Evolutionary conservation across 2,113 vertebrate species (phyloP).

Genomic region (Centropus bengalensis): DNA sequence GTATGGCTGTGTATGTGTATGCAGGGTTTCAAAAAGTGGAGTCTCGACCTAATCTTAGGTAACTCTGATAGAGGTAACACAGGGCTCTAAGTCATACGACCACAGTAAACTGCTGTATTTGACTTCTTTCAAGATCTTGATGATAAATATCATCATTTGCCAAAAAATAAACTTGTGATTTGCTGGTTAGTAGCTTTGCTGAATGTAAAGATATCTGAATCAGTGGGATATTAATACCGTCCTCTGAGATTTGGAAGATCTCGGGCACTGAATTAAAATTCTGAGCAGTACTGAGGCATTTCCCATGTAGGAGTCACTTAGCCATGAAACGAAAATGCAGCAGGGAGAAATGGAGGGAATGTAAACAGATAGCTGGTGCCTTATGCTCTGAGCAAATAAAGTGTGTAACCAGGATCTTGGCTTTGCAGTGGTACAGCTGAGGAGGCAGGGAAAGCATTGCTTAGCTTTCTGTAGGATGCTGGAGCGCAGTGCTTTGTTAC

Average conservation of each 20-base stretch:
- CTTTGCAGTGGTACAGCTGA: constrained; percentile 3
- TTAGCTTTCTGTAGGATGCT: neutral
- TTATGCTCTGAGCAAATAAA: constrained; percentile 18
- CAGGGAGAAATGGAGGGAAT: neutral
- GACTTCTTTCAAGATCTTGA: neutral
- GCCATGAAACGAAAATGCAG: neutral
- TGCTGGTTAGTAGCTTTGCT: neutral
- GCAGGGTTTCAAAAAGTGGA: neutral
- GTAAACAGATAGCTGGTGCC: neutral
- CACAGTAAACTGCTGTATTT: neutral
- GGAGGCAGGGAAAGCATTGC: neutral
- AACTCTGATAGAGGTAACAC: neutral
- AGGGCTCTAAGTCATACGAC: neutral
- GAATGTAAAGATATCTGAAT: neutral
- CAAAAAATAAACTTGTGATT: neutral
- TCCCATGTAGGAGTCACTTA: neutral
- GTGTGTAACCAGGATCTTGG: neutral
- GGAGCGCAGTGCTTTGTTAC: constrained; percentile 1
- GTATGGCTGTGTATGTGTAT: too few species aligned
- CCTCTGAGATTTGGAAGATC: neutral
- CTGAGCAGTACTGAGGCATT: neutral
- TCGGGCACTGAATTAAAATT: neutral
- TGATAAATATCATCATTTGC: neutral
- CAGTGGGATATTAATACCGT: neutral
- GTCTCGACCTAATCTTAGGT: neutral